These are phyloP conservation scores for Blastobasis adustella DNA, from an alignment of 2,888 invertebrate genomes.

Conservation along the genomic window DNA sequence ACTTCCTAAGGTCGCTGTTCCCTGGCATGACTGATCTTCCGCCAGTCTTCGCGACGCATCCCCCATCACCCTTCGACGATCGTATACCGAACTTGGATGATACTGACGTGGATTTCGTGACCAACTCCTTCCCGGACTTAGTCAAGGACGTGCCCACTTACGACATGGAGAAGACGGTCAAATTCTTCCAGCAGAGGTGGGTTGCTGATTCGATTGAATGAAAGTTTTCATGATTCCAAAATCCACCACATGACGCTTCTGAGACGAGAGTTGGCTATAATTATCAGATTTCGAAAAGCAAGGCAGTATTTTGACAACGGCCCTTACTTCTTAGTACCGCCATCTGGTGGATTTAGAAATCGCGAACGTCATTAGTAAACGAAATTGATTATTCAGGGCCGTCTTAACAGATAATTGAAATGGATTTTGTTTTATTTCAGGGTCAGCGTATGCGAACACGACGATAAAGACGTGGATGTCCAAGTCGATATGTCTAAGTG, in stretches of 20 bases:
- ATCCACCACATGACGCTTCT: too few relatives aligned
- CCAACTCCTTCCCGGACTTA: conserved; percentile 79
- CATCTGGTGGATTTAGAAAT: too few relatives aligned
- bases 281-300: too few relatives aligned
- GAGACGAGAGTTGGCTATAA: too few relatives aligned
- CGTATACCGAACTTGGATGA: conserved; percentile 78
- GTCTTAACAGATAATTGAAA: too few relatives aligned
- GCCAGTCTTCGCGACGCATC: conserved; percentile 87
- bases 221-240: too few relatives aligned
- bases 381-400: too few relatives aligned
- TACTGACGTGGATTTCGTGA: conserved; percentile 78
- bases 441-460: conserved; percentile 40
- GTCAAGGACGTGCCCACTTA: conserved; percentile 78
- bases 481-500: conserved; percentile 66
- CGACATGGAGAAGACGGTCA: conserved; percentile 80
- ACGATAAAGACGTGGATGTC: conserved; percentile 49
- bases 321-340: too few relatives aligned
- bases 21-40: conserved; percentile 93
- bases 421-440: conserved; percentile 27
- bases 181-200: conserved; percentile 80
- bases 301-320: too few relatives aligned
- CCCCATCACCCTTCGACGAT: conserved; percentile 85
- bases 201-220: conserved; percentile 1
- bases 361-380: too few relatives aligned
- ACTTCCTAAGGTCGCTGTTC: conserved; percentile 89